Percentiles rank a stretch among this genome's conserved stretches.
These are phyloP conservation scores for Odontothrips loti DNA, from an alignment of 2,888 invertebrate genomes.

Conservation along the genomic window DNA sequence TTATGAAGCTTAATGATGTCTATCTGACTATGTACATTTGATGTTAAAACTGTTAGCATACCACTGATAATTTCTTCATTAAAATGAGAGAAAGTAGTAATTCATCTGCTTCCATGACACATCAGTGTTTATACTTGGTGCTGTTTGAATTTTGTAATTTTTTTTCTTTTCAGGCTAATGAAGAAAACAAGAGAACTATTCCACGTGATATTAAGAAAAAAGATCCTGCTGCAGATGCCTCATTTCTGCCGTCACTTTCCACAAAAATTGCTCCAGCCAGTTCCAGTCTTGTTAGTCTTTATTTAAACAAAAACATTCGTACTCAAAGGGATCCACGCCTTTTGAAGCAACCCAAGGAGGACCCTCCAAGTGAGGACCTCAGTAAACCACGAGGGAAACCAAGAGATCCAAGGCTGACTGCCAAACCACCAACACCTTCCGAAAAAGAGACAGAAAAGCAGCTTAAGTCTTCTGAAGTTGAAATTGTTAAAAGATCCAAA, in stretches of 20 bases:
- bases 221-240: not conserved
- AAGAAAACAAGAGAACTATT: not conserved
- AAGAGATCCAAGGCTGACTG: not conserved
- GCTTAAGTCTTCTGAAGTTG: not conserved
- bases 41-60: no score
- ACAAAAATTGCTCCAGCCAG: slow-evolving; percentile 54
- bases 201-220: not conserved
- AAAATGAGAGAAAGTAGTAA: no score
- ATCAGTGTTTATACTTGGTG: not conserved
- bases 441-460: not conserved
- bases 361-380: not conserved
- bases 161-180: slow-evolving; percentile 22
- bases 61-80: no score
- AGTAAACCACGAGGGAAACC: not conserved
- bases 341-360: slow-evolving; percentile 40
- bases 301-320: not conserved
- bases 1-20: no score
- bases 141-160: not conserved
- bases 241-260: slow-evolving; percentile 24
- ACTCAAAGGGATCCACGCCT: slow-evolving; percentile 46
- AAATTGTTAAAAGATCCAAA: not conserved
- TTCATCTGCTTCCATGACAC: no score
- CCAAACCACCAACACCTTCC: not conserved
- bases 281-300: slow-evolving; percentile 48
- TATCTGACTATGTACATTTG: no score